These are phyloP conservation scores for Mustela lutreola DNA, from an alignment of 2,113 vertebrate genomes.

Conservation along the genomic window DNA sequence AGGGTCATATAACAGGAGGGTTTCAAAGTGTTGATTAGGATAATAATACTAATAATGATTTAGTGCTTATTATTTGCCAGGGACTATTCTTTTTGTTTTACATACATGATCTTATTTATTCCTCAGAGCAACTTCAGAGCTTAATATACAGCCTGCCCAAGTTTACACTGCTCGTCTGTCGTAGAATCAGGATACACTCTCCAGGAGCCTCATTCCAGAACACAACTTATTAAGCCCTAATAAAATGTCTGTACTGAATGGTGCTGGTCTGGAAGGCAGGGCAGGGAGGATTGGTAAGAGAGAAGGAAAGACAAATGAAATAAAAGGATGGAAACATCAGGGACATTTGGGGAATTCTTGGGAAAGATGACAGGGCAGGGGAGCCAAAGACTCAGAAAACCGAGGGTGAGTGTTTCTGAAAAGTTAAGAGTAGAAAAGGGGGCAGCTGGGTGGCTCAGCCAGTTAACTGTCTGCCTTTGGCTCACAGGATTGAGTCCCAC, in stretches of 20 bases:
- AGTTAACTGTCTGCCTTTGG: not conserved
- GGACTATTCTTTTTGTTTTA: not conserved
- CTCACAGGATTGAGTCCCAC: not conserved
- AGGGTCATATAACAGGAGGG: not conserved
- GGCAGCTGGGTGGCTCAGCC: not conserved
- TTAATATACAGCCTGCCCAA: not conserved
- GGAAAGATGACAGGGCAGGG: not conserved
- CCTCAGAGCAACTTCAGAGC: not conserved
- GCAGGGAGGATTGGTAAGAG: not conserved
- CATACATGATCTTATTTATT: not conserved
- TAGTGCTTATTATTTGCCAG: not conserved
- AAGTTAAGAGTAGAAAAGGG: not conserved
- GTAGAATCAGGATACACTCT: not conserved
- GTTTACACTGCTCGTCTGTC: not conserved
- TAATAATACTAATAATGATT: constrained; percentile 27
- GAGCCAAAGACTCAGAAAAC: constrained; percentile 3
- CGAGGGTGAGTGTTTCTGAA: not conserved
- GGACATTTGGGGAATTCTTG: not conserved
- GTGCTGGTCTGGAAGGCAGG: not conserved
- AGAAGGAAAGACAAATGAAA: not conserved
- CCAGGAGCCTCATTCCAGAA: constrained; percentile 1
- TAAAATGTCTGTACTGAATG: not conserved
- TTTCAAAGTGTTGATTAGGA: constrained; percentile 5
- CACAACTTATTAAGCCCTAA: not conserved
- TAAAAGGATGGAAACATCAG: not conserved